Base-by-base conservation (phyloP, 2,113 vertebrate species). In the Podarcis raffonei region DNA sequence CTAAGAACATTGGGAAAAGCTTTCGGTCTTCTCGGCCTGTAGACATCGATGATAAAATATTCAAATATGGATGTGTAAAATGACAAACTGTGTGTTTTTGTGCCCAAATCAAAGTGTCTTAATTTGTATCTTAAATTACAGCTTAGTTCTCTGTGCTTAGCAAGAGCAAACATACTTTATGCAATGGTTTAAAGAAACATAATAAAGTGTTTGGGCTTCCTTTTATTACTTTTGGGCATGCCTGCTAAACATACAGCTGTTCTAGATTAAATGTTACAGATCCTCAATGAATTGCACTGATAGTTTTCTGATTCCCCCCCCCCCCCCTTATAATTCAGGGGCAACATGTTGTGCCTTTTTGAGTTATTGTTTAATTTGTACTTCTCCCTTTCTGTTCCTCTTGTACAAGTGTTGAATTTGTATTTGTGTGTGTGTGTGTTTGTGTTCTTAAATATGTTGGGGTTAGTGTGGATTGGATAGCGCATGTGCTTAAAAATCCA, bases 371-470 rank as follows among this genome's bases (percentile, higher is more conserved):
- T 83, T 86, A 78, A 81, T 83, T 72, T 86, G n/a, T 77, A 76
- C 79, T 35, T 94, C 62, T 92, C 94, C 90, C 89, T 92, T 95
- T 94, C 93, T 88, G 87, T 75, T 85, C 83, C 89, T 77, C 72
- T 30, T 88, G 92, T 92, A 80, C 83, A 87, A 81, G 87, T 72
- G 68, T 94, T 96, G 92, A 94, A 87, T 90, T 94, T 92, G 94
- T 92, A 92, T 93, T 12, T 53, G 87, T 37, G 11, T 94, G 93
- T 93, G 92, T 92, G 83, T 92, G 79, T 93, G 85, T 74, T 4
- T 72, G 74, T 57, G 74, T 79, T 86, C 11, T 86, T 68, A 32
- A 20, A 20, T 30, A 68, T 48, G 2, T 48, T 48, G 39, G 27
- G 20, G 27, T 74, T 75, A 25, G 79, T 86, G 27, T 79, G 30